Evolutionary conservation across 1,140 invertebrate species (phyloP), one percentile per base, ranked within the genome.

Genomic region (Ceratosolen solmsi): DNA sequence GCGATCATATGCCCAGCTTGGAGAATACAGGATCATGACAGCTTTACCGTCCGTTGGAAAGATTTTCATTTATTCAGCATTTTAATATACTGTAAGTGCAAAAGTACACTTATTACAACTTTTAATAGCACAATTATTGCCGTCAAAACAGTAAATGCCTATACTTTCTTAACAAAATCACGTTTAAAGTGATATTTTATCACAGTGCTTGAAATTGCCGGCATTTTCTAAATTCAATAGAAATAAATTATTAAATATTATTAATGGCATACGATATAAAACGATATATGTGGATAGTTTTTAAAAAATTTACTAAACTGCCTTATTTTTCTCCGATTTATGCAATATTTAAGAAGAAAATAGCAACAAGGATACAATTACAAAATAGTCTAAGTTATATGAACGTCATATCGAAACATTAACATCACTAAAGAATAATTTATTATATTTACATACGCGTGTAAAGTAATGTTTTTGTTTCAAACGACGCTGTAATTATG

Each of bases 61-160:
- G 71, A 46, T 60, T 74, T 80, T 74, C 68, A 74, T 74, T 73
- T 78, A 78, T 49, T 65, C 41, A 15, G n/a, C 38, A 33, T 77
- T 77, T 77, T 38, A 77, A 77, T 77, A 49, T 73, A 73, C 71
- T 73, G 25, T 56, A 54, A 73, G 71, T 73, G 63, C 41, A 51
- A 78, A 68, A 78, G 60, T 78, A 68, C 60, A 78, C 65, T 79
- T 70, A 79, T 56, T 79, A 71, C 22, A 70, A 20, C 49, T 54
- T 79, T 79, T 79, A 79, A 70, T 79, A 71, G 63, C n/a, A 38
- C 30, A 54, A 79, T 79, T 78, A 71, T 79, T 51, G 33, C 30
- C 41, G 33, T 79, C 77, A 79, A 51, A n/a, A 68, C 63, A 30
- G 17, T 33, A 46, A 76, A 60, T 46, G 56, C 58, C 38, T 38